Evolutionary conservation across 2,888 invertebrate genomes (phyloP).

Genomic region (Ennomos fuscantarius): DNA sequence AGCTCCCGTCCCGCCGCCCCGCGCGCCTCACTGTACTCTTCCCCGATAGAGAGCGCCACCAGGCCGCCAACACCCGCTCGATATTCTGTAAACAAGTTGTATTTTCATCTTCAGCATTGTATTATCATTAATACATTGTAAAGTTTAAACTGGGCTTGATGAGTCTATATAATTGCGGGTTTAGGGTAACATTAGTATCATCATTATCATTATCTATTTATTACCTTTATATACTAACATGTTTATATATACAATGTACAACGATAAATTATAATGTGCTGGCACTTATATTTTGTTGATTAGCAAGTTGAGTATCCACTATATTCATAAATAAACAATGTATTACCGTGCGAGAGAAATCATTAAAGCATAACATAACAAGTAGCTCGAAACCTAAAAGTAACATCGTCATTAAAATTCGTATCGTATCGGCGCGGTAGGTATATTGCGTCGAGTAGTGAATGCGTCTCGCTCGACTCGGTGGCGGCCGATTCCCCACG

Average conservation of each 20-base stretch:
- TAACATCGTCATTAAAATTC: conserved; percentile 61
- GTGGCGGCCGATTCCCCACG: conserved; percentile 59
- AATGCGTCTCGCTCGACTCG: conserved; percentile 69
- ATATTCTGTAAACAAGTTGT: conserved; percentile 83
- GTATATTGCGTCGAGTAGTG: conserved; percentile 73
- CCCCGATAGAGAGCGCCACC: conserved; percentile 80
- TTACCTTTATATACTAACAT: conserved; percentile 17
- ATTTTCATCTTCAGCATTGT: conserved; percentile 68
- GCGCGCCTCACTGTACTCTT: conserved; percentile 44
- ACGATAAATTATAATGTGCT: conserved; percentile 25
- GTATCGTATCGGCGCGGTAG: conserved; percentile 66
- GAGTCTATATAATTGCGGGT: not conserved
- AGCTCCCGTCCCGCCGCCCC: conserved; percentile 72
- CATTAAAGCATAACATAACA: conserved; percentile 28
- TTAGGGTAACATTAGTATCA: not conserved
- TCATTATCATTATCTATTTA: not conserved
- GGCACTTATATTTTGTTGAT: not conserved
- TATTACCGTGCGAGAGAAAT: conserved; percentile 23
- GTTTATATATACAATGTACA: conserved; percentile 31
- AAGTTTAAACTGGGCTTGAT: not conserved
- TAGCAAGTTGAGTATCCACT: not conserved
- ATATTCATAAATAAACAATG: not conserved
- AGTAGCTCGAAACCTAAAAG: conserved; percentile 51
- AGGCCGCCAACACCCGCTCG: conserved; percentile 75
- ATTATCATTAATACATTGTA: conserved; percentile 52